A percentile compares a stretch with the other conserved stretches of the same genome.
Conservation (phyloP, 2,113 vertebrate genomes). For the Erythrolamprus reginae region DNA sequence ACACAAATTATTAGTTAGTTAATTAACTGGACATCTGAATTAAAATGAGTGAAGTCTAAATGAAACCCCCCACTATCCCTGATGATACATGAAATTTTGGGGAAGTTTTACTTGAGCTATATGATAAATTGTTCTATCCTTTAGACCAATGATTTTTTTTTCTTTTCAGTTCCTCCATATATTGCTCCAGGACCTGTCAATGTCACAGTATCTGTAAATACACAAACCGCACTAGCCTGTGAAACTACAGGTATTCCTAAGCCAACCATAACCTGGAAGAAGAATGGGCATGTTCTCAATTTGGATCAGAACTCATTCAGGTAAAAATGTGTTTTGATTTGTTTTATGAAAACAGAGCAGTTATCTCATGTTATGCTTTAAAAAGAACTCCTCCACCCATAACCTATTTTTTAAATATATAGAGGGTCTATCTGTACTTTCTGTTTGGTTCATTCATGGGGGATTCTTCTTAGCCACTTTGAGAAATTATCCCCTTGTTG, state of each 20-base stretch:
- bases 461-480: not conserved
- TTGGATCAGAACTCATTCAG: constrained; percentile 93
- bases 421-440: not conserved
- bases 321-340: constrained; percentile 53
- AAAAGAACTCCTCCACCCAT: not conserved
- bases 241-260: constrained; percentile 89
- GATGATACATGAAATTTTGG: not conserved
- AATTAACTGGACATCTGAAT: not conserved
- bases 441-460: not conserved
- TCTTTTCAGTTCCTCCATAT: constrained; percentile 77
- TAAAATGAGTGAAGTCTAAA: not conserved
- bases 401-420: not conserved
- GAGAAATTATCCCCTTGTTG: not conserved
- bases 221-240: constrained; percentile 88
- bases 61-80: not conserved
- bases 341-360: not conserved
- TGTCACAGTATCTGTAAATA: constrained; percentile 85
- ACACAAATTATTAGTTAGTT: not conserved
- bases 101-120: not conserved
- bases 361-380: not conserved
- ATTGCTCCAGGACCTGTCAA: constrained; percentile 75
- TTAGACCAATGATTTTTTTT: not conserved
- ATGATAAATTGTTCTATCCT: not conserved
- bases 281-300: constrained; percentile 77
- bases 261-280: constrained; percentile 83